Base-by-base conservation (phyloP, 2,797 vertebrate species). In the Limosa lapponica region DNA sequence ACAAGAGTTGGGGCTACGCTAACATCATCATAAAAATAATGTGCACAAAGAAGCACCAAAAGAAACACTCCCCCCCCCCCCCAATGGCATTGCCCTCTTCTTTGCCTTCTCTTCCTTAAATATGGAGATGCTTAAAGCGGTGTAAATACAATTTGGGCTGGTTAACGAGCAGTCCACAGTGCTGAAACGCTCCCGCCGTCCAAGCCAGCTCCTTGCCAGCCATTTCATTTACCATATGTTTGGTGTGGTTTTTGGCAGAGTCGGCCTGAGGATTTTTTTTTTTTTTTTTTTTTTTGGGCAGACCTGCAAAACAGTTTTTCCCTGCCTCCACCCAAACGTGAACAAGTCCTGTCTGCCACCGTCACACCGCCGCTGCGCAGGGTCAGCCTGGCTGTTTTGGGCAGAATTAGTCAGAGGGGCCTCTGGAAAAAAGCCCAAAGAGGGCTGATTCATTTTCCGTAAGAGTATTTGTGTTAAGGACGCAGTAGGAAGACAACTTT, bases 201-300 rank as follows among this genome's bases (percentile, higher is more conserved):
- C 94, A 96, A 95, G 77, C 78, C 67, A 94, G 86, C 86, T 95
- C 88, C 78, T 62, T 95, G 96, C 95, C 96, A 97, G 83, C 1
- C 0, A 90, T 93, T 95, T 95, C 82, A 82, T 92, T 96, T 95
- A 74, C 95, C 94, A 94, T 96, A 95, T 95, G 94, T 92, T 96
- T 96, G 93, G 96, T 95, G 93, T 94, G 94, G 88, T 83, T 97
- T 96, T 93, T 96, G 94, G 94, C 94, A 92, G 90, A 94, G 92
- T 85, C 59, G 85, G 74, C 67, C 58, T 34, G 25, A 89, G 71
- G 74, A 90, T 82, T 96, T 96, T 95, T 97, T 91, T 65, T 15
- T 7, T 87, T n/a, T n/a, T n/a, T n/a, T n/a, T 95, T 96, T 95
- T 96, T 91, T 72, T 12, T 93, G 5, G 5, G 78, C 73, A 90